These are phyloP conservation scores for Lasioglossum pauxillum DNA, from an alignment of 2,888 invertebrate species.

Conservation along the genomic window DNA sequence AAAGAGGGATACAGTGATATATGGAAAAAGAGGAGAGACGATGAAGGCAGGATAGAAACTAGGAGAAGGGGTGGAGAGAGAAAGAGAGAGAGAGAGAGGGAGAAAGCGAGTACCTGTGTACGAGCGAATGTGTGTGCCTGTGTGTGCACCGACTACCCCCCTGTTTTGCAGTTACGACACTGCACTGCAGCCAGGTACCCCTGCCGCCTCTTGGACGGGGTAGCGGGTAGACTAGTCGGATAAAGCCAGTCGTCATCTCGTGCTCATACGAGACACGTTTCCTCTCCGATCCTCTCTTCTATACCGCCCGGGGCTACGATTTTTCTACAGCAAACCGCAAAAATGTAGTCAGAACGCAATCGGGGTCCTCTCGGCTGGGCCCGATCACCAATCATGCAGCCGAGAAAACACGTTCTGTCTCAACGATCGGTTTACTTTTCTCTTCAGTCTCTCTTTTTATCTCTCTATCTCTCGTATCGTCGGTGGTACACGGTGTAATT, in stretches of 20 bases:
- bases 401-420: conserved; percentile 30
- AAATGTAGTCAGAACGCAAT: conserved; percentile 59
- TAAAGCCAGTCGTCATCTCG: conserved; percentile 61
- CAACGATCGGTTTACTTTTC: conserved; percentile 40
- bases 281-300: background rate
- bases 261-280: conserved; percentile 47
- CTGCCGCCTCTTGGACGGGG: conserved; percentile 52
- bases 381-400: conserved; percentile 19
- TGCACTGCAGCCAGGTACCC: conserved; percentile 71
- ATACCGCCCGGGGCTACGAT: background rate
- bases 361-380: conserved; percentile 44
- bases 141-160: conserved; percentile 42
- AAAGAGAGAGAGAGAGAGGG: conserved; percentile 3
- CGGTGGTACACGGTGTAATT: conserved; percentile 20
- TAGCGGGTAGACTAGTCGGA: conserved; percentile 43
- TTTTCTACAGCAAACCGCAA: conserved; percentile 8
- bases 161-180: conserved; percentile 74
- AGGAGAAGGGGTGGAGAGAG: background rate
- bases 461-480: conserved; percentile 38
- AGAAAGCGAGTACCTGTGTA: background rate
- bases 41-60: background rate
- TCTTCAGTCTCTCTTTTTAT: conserved; percentile 38
- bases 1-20: conserved; percentile 3
- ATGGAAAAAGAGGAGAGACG: background rate
- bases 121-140: conserved; percentile 9